phyloP scores from a whole-genome alignment of 1,140 invertebrate genomes.

The Drosophila pachea region DNA sequence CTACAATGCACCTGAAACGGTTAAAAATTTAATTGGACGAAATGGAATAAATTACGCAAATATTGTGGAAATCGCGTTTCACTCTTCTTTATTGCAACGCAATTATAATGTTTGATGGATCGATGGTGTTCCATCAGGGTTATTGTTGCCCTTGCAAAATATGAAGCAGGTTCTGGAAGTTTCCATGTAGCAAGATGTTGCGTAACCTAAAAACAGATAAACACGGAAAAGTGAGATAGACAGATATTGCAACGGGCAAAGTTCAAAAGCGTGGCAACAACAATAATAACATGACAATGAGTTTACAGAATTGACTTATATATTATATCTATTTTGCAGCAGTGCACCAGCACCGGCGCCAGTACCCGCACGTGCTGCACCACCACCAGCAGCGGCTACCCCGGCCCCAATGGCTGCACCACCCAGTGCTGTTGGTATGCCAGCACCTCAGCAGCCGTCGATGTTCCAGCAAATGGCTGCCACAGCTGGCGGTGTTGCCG shows the following conservation, averaged over 20 bases:
- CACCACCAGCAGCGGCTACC: slow-evolving; percentile 54
- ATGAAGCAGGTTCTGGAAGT: slow-evolving; percentile 25
- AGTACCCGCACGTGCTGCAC: slow-evolving; percentile 74
- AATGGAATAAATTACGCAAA: slow-evolving; percentile 5
- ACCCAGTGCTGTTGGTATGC: slow-evolving; percentile 70
- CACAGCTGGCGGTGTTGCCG: slow-evolving; percentile 92
- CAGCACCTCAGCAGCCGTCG: slow-evolving; percentile 73
- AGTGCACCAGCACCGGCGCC: slow-evolving; percentile 40
- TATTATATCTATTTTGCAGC: slow-evolving; percentile 31
- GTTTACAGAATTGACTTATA: background rate
- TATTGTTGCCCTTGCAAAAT: background rate
- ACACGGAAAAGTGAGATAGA: slow-evolving; percentile 21
- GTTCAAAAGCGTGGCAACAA: slow-evolving; percentile 34
- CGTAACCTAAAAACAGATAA: slow-evolving; percentile 58
- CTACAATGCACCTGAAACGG: background rate
- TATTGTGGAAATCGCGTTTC: background rate
- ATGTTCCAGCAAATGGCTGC: slow-evolving; percentile 88
- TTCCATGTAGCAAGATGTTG: slow-evolving; percentile 44
- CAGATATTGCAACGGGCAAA: slow-evolving; percentile 30
- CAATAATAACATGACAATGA: slow-evolving; percentile 11
- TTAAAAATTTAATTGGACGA: slow-evolving; percentile 6
- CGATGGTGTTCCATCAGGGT: background rate
- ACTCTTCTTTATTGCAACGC: background rate
- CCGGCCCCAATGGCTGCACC: slow-evolving; percentile 69
- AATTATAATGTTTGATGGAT: background rate